These are phyloP conservation scores for Ifrita kowaldi DNA, from an alignment of 2,113 vertebrate genomes.

Conservation along the genomic window DNA sequence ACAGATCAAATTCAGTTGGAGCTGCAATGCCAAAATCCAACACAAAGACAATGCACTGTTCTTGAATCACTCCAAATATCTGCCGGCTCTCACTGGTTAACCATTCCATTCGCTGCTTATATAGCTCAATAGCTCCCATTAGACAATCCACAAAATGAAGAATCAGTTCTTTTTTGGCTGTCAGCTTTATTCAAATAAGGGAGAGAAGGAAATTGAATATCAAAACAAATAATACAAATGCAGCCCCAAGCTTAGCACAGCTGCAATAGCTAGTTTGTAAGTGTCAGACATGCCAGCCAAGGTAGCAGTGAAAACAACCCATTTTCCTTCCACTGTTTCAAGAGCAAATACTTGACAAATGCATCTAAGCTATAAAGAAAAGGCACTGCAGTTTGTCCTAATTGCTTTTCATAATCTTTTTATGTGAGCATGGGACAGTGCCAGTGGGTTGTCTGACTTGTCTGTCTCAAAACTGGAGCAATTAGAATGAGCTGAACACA, in stretches of 20 bases:
- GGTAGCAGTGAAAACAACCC: constrained; percentile 32
- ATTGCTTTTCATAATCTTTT: constrained; percentile 55
- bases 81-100: constrained; percentile 76
- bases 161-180: constrained; percentile 73
- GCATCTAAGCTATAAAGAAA: constrained; percentile 38
- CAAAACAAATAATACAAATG: constrained; percentile 45
- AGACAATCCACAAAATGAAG: constrained; percentile 64
- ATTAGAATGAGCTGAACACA: constrained; percentile 28
- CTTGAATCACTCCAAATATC: constrained; percentile 82
- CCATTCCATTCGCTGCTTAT: constrained; percentile 75
- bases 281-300: constrained; percentile 48
- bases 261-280: constrained; percentile 21
- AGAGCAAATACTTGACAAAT: constrained; percentile 42
- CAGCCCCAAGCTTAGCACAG: constrained; percentile 45
- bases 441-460: constrained; percentile 44
- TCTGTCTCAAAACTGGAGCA: constrained; percentile 46
- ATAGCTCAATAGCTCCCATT: constrained; percentile 61
- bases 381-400: constrained; percentile 28
- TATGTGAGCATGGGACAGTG: constrained; percentile 17
- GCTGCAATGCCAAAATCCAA: constrained; percentile 63
- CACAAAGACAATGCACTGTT: constrained; percentile 68
- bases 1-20: constrained; percentile 57
- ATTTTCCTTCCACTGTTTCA: constrained; percentile 21
- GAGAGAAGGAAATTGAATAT: constrained; percentile 16
- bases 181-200: constrained; percentile 72